phyloP scores from a whole-genome alignment of 2,888 invertebrate species.

The Meghimatium bilineatum region DNA sequence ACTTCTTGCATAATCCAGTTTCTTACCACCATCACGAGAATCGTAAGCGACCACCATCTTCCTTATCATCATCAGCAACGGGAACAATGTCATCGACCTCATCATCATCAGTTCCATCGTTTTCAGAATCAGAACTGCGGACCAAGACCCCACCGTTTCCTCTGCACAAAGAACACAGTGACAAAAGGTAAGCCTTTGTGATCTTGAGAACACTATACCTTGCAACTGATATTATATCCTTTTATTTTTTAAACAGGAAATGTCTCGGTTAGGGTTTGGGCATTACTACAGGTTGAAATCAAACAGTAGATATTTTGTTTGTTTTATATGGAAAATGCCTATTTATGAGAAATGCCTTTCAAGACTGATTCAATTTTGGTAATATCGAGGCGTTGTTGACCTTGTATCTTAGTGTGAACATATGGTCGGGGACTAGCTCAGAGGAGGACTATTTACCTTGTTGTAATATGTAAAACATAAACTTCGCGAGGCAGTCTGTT shows the following conservation, averaged over 20 bases:
- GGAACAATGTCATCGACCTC: conserved; percentile 25
- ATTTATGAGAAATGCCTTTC: too few species aligned
- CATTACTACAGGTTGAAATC: too few species aligned
- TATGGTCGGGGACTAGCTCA: too few species aligned
- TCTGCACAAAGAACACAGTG: neutral
- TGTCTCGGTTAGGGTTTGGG: too few species aligned
- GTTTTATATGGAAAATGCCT: too few species aligned
- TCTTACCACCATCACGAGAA: neutral
- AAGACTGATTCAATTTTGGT: too few species aligned
- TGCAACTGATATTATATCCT: too few species aligned
- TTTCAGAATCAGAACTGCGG: conserved; percentile 8
- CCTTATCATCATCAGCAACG: conserved; percentile 4
- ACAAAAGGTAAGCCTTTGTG: conserved; percentile 24
- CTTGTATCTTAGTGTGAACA: too few species aligned
- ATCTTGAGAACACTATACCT: neutral
- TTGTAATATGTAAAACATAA: neutral
- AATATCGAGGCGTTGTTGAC: too few species aligned
- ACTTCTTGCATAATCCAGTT: neutral
- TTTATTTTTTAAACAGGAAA: too few species aligned
- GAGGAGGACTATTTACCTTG: neutral
- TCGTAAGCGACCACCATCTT: neutral
- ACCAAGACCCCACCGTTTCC: conserved; percentile 39
- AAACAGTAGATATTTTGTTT: too few species aligned
- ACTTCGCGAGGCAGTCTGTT: neutral
- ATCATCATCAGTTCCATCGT: conserved; percentile 28